Evolutionary conservation across 2,113 vertebrate genomes (phyloP), one percentile per base, ranked within the genome.

Genomic region (Tricholaema leucomelas): DNA sequence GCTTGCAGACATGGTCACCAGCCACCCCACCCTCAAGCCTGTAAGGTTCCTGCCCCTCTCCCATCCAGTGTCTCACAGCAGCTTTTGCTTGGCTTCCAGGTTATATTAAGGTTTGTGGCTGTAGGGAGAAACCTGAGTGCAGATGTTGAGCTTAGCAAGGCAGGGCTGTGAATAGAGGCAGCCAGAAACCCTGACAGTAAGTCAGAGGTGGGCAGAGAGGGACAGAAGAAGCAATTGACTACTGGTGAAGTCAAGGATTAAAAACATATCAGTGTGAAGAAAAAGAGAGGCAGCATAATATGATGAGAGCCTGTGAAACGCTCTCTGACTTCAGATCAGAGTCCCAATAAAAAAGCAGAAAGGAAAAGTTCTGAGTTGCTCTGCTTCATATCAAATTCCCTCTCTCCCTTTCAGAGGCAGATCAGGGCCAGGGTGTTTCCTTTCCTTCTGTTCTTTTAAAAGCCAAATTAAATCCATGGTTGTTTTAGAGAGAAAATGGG

Each of bases 181-280:
- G 89, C 82, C 87, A 96, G 90, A 93, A 96, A 73, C 33, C 90
- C 94, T 92, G 95, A 95, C 94, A 93, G 52, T 25, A 88, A 94
- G 86, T 91, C 76, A 92, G 85, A 87, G 90, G 86, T 90, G 82
- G 84, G 74, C 74, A 90, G 87, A 72, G 63, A 71, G 88, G 87
- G 77, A 75, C 60, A 71, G 69, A 77, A 64, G 81, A 71, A 90
- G 60, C 38, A 78, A 87, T 10, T 87, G 92, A 81, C 75, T 93
- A 66, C 88, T 0, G 8, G 77, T 5, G 0, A 89, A 91, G 88
- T 40, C 0, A 1, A 85, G 85, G 75, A 91, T 94, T 91, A 88
- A 89, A 85, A 91, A 46, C 52, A 55, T 69, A 78, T 72, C 44
- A 77, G 13, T 46, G 63, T 86, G 79, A 70, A 76, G 79, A 67